phyloP scores from a whole-genome alignment of 2,888 invertebrate genomes.

The Phaedon cochleariae region DNA sequence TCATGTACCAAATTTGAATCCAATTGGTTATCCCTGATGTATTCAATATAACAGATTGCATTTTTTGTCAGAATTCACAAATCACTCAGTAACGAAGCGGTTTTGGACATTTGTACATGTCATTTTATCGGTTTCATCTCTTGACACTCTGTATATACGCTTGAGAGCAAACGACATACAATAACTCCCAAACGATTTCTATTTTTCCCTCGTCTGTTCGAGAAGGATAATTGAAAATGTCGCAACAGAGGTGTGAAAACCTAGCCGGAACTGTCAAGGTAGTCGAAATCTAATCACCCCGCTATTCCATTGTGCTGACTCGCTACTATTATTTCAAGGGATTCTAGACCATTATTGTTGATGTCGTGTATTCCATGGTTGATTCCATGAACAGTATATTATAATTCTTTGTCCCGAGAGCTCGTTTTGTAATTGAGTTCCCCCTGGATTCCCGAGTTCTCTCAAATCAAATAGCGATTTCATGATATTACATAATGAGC shows the following conservation, averaged over 20 bases:
- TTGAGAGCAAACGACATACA: no score
- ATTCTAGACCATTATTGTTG: not conserved
- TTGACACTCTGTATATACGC: no score
- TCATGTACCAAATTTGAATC: no score
- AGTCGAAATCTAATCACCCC: not conserved
- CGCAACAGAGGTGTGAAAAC: constrained; percentile 21
- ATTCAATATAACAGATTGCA: no score
- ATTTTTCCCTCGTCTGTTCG: not conserved
- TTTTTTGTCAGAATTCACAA: no score
- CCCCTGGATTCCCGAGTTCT: not conserved
- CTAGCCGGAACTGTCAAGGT: constrained; percentile 20
- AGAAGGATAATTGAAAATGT: constrained; percentile 25
- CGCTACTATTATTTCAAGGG: not conserved
- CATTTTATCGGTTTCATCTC: no score
- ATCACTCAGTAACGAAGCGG: no score
- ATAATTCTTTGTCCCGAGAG: not conserved
- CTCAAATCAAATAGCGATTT: no score
- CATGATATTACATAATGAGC: not conserved
- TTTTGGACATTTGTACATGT: no score
- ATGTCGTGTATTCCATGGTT: no score
- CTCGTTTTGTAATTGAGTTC: not conserved
- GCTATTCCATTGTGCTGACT: not conserved
- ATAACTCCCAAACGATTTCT: not conserved
- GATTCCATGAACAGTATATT: not conserved
- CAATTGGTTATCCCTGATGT: no score